Percentiles rank a stretch among this genome's conserved stretches.
Evolutionary conservation across 2,797 vertebrate species (phyloP).

Genomic region (Columba guinea): DNA sequence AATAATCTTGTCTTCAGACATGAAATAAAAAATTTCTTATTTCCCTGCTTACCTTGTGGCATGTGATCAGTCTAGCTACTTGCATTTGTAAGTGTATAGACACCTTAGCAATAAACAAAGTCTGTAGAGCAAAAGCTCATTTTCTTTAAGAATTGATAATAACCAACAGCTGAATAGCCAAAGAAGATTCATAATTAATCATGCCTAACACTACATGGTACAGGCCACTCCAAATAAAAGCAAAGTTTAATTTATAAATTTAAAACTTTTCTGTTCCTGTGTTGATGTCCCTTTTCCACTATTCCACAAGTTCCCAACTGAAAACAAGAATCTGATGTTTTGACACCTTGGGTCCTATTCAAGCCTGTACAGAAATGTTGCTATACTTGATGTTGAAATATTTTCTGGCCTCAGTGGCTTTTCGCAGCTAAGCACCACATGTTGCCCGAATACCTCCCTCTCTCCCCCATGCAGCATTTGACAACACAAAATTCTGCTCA

Average conservation of each 20-base stretch:
- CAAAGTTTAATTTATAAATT: not conserved
- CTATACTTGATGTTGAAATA: not conserved
- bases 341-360: not conserved
- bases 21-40: not conserved
- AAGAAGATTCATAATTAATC: not conserved
- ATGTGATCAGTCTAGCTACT: not conserved
- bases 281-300: not conserved
- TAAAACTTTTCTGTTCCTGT: not conserved
- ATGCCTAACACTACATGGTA: not conserved
- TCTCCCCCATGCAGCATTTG: not conserved
- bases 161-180: not conserved
- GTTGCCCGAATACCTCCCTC: not conserved
- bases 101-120: not conserved
- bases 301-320: not conserved
- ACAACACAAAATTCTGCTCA: conserved; percentile 30
- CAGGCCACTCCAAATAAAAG: not conserved
- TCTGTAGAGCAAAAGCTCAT: not conserved
- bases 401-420: not conserved
- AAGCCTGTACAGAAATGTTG: not conserved
- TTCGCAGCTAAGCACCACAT: not conserved
- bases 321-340: not conserved
- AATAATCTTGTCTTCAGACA: not conserved
- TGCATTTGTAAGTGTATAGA: not conserved
- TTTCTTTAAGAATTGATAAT: not conserved
- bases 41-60: not conserved